These are phyloP conservation scores for Eira barbara DNA, from an alignment of 2,113 vertebrate genomes.

Conservation along the genomic window DNA sequence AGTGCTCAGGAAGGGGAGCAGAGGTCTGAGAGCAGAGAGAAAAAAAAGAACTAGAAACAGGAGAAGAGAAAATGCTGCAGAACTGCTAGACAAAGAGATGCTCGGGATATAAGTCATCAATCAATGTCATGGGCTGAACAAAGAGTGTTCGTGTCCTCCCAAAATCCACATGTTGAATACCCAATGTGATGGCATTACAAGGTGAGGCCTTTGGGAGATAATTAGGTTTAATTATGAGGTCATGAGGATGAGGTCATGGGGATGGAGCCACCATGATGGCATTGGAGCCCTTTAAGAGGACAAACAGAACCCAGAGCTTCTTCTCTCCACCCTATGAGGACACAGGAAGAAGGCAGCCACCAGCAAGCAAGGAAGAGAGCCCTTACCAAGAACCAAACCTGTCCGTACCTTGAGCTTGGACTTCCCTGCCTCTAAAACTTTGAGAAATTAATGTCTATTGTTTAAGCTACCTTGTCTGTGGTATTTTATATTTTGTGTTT, in stretches of 20 bases:
- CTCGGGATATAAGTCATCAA: too few species aligned
- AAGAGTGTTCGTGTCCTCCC: not conserved
- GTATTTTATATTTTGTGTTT: not conserved
- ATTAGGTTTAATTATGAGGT: too few species aligned
- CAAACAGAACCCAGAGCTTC: not conserved
- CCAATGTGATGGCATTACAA: not conserved
- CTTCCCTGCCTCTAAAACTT: not conserved
- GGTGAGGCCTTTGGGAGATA: not conserved
- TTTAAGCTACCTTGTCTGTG: not conserved
- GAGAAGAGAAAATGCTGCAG: not conserved
- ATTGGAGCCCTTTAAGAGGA: not conserved
- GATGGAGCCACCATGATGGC: not conserved
- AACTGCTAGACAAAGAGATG: not conserved
- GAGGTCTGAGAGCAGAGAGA: not conserved
- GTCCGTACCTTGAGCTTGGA: not conserved
- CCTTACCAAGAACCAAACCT: not conserved
- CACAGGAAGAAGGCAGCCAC: not conserved
- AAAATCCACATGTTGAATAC: not conserved
- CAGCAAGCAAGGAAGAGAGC: not conserved
- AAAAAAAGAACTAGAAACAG: not conserved
- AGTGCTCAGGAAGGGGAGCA: not conserved
- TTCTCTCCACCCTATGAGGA: not conserved
- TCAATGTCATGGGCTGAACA: not conserved
- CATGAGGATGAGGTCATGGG: not conserved
- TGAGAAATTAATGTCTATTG: not conserved